phyloP scores from a whole-genome alignment of 2,797 vertebrate species.

The Phrynocephalus vlangalii region DNA sequence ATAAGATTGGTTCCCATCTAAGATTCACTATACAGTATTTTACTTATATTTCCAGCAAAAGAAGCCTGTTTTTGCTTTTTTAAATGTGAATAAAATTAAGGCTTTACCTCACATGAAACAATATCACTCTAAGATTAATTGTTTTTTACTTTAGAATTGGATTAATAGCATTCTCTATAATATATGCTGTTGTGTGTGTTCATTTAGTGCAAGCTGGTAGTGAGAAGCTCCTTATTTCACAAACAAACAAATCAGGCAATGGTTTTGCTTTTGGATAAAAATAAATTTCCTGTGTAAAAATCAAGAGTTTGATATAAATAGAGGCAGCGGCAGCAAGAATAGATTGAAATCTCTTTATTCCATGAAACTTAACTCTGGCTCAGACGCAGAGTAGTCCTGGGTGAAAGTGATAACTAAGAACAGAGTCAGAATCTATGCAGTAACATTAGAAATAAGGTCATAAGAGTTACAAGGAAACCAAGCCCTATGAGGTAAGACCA shows the following conservation, averaged over 20 bases:
- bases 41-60: neutral
- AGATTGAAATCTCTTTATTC: neutral
- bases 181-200: neutral
- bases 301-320: neutral
- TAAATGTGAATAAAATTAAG: neutral
- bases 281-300: neutral
- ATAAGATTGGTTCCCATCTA: neutral
- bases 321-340: neutral
- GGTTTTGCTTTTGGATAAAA: neutral
- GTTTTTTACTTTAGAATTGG: neutral
- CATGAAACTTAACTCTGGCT: neutral
- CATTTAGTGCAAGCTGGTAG: neutral
- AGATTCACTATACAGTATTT: no score
- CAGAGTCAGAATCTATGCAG: neutral
- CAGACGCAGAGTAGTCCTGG: neutral
- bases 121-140: neutral
- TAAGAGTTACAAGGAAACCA: no score
- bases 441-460: neutral
- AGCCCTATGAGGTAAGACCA: no score
- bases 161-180: neutral
- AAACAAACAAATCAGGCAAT: neutral
- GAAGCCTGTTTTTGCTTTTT: neutral
- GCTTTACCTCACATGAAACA: neutral
- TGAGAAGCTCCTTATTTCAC: neutral
- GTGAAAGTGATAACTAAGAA: neutral